These are phyloP conservation scores for Eristalis arbustorum DNA, from an alignment of 2,888 invertebrate species.

Conservation along the genomic window DNA sequence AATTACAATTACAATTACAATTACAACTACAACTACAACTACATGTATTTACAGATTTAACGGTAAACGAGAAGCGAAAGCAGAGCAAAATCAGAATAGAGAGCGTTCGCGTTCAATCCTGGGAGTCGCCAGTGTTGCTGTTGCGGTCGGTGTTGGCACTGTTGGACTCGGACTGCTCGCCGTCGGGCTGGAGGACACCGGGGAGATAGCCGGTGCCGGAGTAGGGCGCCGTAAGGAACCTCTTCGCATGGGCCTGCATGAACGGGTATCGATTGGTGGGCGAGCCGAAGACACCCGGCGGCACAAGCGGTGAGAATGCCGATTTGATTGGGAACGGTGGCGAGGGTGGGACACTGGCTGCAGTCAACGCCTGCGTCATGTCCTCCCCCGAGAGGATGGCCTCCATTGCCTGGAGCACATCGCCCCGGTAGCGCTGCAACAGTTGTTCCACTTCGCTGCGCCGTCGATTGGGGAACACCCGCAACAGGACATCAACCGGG, in stretches of 20 bases:
- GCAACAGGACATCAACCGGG: slow-evolving; percentile 92
- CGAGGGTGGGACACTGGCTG: slow-evolving; percentile 76
- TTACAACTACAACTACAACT: slow-evolving; percentile 8
- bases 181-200: slow-evolving; percentile 84
- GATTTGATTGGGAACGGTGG: slow-evolving; percentile 82
- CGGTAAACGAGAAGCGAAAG: slow-evolving; percentile 15
- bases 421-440: slow-evolving; percentile 91
- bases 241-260: slow-evolving; percentile 85
- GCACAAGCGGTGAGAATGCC: slow-evolving; percentile 89
- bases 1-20: no score
- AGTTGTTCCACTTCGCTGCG: slow-evolving; percentile 92
- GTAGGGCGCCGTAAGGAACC: slow-evolving; percentile 91
- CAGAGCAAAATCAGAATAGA: slow-evolving; percentile 3
- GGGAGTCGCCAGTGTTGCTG: slow-evolving; percentile 79
- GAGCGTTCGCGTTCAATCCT: slow-evolving; percentile 77
- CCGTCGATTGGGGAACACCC: slow-evolving; percentile 94
- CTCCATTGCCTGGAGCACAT: slow-evolving; percentile 96
- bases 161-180: slow-evolving; percentile 79
- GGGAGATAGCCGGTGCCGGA: slow-evolving; percentile 91
- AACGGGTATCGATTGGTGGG: slow-evolving; percentile 80
- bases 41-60: slow-evolving; percentile 51
- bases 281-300: slow-evolving; percentile 79
- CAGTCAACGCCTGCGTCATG: slow-evolving; percentile 74
- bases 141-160: slow-evolving; percentile 79
- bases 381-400: slow-evolving; percentile 87